Conservation (phyloP, 2,113 vertebrate species). For the Aythya baeri region DNA sequence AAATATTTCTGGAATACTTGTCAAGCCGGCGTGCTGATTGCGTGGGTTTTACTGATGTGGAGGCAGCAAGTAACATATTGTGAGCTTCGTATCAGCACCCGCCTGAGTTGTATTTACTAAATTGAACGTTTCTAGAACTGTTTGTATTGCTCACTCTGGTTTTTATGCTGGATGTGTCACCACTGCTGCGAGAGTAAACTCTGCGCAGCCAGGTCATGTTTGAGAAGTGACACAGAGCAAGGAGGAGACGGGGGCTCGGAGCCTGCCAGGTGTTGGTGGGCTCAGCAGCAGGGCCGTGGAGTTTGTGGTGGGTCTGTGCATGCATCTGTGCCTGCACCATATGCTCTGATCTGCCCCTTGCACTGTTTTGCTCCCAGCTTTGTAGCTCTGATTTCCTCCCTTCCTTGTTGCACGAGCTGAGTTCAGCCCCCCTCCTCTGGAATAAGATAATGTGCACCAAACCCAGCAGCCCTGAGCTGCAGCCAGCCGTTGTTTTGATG, state of each 20-base stretch:
- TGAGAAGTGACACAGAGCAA: not conserved
- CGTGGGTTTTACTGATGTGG: constrained; percentile 15
- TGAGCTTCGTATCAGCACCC: not conserved
- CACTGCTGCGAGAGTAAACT: rapidly evolving
- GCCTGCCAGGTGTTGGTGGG: not conserved
- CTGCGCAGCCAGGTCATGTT: not conserved
- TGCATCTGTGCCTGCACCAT: rapidly evolving
- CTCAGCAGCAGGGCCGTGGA: not conserved
- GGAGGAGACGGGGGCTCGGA: not conserved
- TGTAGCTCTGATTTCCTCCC: not conserved
- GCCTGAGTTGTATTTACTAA: not conserved
- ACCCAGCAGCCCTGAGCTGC: not conserved
- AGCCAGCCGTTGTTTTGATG: not conserved
- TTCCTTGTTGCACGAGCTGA: not conserved
- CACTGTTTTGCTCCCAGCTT: not conserved
- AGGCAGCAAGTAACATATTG: constrained; percentile 16
- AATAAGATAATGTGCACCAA: not conserved
- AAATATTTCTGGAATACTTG: constrained; percentile 50
- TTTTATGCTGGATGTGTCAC: not conserved
- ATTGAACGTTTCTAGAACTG: not conserved
- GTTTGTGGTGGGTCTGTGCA: not conserved
- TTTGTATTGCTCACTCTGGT: not conserved
- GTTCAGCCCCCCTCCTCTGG: not conserved
- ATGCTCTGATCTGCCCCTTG: rapidly evolving
- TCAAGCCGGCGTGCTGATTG: not conserved